Evolutionary conservation across 2,113 vertebrate genomes (phyloP), one percentile per base, ranked within the genome.

Genomic region (Rhipidura dahli): DNA sequence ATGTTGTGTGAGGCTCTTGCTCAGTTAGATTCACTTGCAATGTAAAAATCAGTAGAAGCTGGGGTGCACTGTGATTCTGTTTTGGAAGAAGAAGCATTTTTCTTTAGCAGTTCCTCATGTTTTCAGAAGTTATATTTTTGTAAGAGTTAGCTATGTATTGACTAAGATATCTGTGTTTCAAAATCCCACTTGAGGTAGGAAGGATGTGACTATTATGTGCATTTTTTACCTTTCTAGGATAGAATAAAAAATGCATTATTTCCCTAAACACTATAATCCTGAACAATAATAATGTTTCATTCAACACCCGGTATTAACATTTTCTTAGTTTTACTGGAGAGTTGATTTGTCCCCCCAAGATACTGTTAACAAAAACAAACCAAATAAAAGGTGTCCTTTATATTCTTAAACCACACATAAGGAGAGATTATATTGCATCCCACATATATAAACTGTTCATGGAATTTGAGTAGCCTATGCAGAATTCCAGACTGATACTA

Each of bases 111-210:
- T 92, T 96, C 57, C 81, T 94, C 65, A 64, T 53, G 54, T 85
- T 89, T 27, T 71, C 70, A 66, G 28, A 94, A 92, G 24, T 83
- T 96, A 27, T 77, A 90, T 97, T 97, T 97, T 96, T 95, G 44
- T 95, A 93, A 91, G 75, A 68, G 51, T 28, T 61, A 93, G 60
- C 26, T 77, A 13, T 84, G 49, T 97, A 45, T 49, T 40, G 28
- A 42, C 57, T 91, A 42, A 84, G 94, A 83, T 45, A 66, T 95
- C 77, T 78, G 60, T 39, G 42, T 72, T 97, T 81, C 83, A 95
- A 90, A 81, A n/a, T 87, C 16, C 59, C 39, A 26, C 23, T 87
- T 83, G 40, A 83, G 57, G 11, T 79, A 87, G 88, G n/a, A 91
- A 89, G 45, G 37, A 18, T 79, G 31, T 85, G 82, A 90, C 51